These are phyloP conservation scores for Hermaeophaga mercurialis DNA, from an alignment of 2,888 invertebrate species.

Conservation along the genomic window DNA sequence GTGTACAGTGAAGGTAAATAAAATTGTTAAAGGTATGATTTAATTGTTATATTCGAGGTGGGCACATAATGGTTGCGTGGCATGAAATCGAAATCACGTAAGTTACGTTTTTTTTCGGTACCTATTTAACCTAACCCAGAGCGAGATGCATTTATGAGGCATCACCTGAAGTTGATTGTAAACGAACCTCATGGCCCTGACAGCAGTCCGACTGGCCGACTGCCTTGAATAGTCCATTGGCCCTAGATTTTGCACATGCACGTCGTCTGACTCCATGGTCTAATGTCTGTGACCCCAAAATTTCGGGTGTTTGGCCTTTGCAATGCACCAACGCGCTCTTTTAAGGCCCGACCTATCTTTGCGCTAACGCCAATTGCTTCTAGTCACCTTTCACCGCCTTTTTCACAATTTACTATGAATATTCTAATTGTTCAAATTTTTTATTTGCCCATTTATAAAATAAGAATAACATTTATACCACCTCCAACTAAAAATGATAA, in stretches of 20 bases:
- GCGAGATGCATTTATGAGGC: slow-evolving; percentile 18
- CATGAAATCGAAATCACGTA: slow-evolving; percentile 8
- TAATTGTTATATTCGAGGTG: too few relatives aligned
- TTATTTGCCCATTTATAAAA: too few relatives aligned
- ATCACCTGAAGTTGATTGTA: slow-evolving; percentile 16
- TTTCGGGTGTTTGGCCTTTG: slow-evolving; percentile 54
- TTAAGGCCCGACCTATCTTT: slow-evolving; percentile 33
- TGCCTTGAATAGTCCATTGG: slow-evolving; percentile 57
- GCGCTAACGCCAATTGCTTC: slow-evolving; percentile 29
- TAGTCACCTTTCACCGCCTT: too few relatives aligned
- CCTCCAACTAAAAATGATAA: too few relatives aligned
- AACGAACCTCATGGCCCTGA: slow-evolving; percentile 31
- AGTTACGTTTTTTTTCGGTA: slow-evolving; percentile 8
- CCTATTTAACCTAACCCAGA: slow-evolving; percentile 15
- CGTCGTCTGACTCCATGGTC: slow-evolving; percentile 53
- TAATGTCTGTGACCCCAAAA: slow-evolving; percentile 57
- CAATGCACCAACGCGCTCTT: slow-evolving; percentile 42
- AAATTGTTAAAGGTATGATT: too few relatives aligned
- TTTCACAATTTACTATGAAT: too few relatives aligned
- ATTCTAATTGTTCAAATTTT: too few relatives aligned
- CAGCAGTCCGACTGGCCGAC: slow-evolving; percentile 53
- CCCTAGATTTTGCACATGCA: slow-evolving; percentile 56
- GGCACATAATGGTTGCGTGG: background rate
- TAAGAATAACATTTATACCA: too few relatives aligned
- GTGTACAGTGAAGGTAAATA: too few relatives aligned